Base-by-base conservation (phyloP, 1,140 invertebrate species). In the Drosophila sp. region DNA sequence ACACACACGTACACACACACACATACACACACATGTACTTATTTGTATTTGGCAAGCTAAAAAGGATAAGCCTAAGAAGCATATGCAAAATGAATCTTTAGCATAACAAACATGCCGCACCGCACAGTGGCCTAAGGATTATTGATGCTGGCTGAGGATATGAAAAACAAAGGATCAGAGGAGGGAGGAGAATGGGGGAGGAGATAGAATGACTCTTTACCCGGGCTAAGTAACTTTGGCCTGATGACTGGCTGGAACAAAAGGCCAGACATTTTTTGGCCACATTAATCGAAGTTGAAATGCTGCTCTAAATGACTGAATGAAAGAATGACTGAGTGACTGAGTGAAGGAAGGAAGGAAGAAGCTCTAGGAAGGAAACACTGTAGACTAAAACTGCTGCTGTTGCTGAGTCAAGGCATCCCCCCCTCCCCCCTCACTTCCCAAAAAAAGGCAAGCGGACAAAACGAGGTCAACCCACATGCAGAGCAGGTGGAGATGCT, bases 261-360 rank as follows among this genome's bases (percentile, higher is more conserved):
- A 79, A 50, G 44, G 65, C 41, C 40, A 35, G 56, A 54, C 33
- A 40, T 78, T 79, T 61, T 71, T 70, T 67, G 75, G 82, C 79
- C 75, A 76, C 72, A 86, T 86, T 82, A 87, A 86, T 87, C 83
- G 79, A 86, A 82, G 67, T 66, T 70, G 65, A 84, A 70, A 80
- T 79, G 69, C 54, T 60, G 69, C 54, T 60, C 35, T 50, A 67
- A 73, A 82, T 75, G 73, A 56, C 70, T 27, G 25, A 41, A 65
- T 55, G 55, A 58, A 35, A 17, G 54, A 17, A 38, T 17, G 41
- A 73, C 73, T 71, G 73, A 73, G 74, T 75, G 73, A 47, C 63
- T 47, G 23, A 50, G 27, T 55, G 44, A 47, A 41, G 23, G 41
- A 17, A 25, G 41, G 3, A 62, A 66, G 80, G 56, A 65, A 66